These are phyloP conservation scores for Salvator merianae DNA, from an alignment of 2,113 vertebrate species.

Conservation along the genomic window DNA sequence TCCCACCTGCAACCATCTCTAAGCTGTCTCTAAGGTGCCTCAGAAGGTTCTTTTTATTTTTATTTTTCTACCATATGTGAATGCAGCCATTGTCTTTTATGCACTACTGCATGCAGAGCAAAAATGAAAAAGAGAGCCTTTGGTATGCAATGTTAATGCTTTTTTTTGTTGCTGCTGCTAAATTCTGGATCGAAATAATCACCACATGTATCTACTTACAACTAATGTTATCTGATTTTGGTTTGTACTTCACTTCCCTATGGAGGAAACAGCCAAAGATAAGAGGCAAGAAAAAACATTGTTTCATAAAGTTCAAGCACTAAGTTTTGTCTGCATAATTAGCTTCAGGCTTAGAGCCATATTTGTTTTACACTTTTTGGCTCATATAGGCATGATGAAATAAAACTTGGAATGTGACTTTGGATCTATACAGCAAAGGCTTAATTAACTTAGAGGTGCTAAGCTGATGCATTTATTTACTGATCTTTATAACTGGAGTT, in stretches of 20 bases:
- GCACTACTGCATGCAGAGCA: neutral
- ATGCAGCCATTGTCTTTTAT: neutral
- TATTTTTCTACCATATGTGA: neutral
- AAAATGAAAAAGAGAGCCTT: neutral
- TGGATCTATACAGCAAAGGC: neutral
- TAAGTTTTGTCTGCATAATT: neutral
- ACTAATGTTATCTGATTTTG: slow-evolving; percentile 37
- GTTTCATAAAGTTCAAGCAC: neutral
- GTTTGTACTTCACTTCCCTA: neutral
- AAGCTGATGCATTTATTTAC: neutral
- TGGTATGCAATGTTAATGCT: neutral
- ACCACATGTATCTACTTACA: slow-evolving; percentile 26
- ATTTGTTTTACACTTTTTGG: neutral
- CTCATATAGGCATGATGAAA: neutral
- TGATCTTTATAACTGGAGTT: neutral
- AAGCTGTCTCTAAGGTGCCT: too few species aligned
- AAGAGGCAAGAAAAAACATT: slow-evolving; percentile 4
- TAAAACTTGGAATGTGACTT: neutral
- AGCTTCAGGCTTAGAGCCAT: rapidly evolving
- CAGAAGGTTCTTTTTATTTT: too few species aligned
- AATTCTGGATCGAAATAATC: slow-evolving; percentile 12
- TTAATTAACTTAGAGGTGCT: neutral
- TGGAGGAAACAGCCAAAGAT: slow-evolving; percentile 18
- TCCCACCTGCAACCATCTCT: too few species aligned
- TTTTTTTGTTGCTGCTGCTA: slow-evolving; percentile 23